Percentiles rank a stretch among this genome's conserved stretches.
phyloP scores from a whole-genome alignment of 2,888 invertebrate genomes.

The Melinopterus prodromus region DNA sequence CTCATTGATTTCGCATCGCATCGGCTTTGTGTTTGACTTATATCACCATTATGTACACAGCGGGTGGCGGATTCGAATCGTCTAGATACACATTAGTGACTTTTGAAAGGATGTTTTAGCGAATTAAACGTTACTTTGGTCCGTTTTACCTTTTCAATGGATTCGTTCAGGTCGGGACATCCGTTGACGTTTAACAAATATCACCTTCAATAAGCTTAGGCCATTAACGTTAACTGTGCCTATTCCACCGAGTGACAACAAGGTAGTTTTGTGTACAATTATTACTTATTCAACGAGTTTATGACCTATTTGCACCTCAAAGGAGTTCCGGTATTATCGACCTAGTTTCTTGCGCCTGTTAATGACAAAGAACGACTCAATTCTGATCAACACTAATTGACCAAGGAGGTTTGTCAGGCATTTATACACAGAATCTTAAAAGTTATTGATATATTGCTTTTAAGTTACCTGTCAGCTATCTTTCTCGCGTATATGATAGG shows the following conservation, averaged over 20 bases:
- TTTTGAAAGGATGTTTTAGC: neutral
- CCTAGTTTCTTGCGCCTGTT: neutral
- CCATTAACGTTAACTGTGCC: neutral
- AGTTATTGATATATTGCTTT: no score
- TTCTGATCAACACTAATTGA: no score
- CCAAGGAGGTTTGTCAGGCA: no score
- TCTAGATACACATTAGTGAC: neutral
- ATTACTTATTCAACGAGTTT: neutral
- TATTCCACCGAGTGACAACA: neutral
- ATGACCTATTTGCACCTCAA: neutral
- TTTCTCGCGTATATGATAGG: no score
- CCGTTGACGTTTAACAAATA: neutral
- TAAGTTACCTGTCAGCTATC: no score
- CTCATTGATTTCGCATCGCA: neutral
- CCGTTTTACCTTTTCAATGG: neutral
- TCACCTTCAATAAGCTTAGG: neutral
- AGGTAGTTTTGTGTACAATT: neutral
- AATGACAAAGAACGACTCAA: no score
- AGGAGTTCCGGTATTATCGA: neutral
- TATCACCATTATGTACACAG: neutral
- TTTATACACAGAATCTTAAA: no score
- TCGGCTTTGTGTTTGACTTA: neutral
- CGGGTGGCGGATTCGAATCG: neutral
- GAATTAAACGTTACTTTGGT: neutral
- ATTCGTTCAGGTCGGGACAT: neutral